Percentiles rank a stretch among this genome's conserved stretches.
Conservation (phyloP, 2,797 vertebrate species). For the Molossus alvarezi region DNA sequence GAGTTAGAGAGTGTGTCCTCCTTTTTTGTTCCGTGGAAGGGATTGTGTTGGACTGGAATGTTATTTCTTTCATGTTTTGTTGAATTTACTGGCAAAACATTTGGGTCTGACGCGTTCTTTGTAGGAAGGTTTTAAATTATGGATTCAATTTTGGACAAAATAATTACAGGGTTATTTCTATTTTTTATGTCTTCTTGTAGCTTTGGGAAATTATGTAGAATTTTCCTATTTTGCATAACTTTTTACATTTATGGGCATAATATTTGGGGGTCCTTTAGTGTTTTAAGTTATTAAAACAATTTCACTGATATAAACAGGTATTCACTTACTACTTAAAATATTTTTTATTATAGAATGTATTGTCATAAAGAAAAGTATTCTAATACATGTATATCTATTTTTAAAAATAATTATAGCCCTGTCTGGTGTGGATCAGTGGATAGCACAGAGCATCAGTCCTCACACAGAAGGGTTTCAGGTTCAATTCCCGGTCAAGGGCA, state of each 20-base stretch:
- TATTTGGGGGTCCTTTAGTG: neutral
- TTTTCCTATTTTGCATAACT: neutral
- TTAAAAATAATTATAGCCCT: neutral
- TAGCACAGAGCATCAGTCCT: too few species aligned
- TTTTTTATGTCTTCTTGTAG: constrained; percentile 43
- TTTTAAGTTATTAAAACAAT: constrained; percentile 44
- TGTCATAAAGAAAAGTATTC: neutral
- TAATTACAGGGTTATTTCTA: constrained; percentile 7
- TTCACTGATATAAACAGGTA: constrained; percentile 13
- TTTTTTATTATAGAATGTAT: neutral
- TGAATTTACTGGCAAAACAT: constrained; percentile 18
- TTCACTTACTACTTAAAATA: constrained; percentile 49
- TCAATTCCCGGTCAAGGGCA: too few species aligned
- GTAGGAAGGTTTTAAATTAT: constrained; percentile 4
- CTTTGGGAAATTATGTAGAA: neutral
- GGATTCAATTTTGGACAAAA: neutral
- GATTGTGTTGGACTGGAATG: neutral
- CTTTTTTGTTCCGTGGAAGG: constrained; percentile 19
- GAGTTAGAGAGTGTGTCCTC: neutral
- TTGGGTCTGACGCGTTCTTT: constrained; percentile 27
- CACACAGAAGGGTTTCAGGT: too few species aligned
- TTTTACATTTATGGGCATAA: neutral
- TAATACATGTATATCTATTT: neutral
- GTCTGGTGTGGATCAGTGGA: too few species aligned
- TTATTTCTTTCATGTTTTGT: neutral